Evolutionary conservation across 2,888 invertebrate genomes (phyloP).

Genomic region (Lithophane leautieri): DNA sequence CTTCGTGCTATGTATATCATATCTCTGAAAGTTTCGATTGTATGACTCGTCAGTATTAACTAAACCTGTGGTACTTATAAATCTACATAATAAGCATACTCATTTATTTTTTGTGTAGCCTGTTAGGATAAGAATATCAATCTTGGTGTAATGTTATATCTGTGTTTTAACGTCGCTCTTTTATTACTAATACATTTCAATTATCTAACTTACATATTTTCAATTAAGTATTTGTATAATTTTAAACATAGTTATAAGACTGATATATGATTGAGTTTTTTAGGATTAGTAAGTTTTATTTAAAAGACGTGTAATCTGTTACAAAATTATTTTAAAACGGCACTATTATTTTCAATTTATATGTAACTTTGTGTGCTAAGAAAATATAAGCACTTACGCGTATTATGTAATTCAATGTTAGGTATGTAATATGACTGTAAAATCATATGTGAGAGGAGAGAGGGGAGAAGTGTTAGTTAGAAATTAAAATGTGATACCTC

Average conservation of each 20-base stretch:
- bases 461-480: conserved; percentile 69
- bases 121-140: conserved; percentile 82
- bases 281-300: conserved; percentile 69
- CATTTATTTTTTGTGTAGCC: conserved; percentile 80
- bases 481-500: conserved; percentile 81
- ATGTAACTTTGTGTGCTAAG: conserved; percentile 74
- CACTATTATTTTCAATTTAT: conserved; percentile 78
- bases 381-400: conserved; percentile 66
- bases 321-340: conserved; percentile 76
- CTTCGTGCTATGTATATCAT: conserved; percentile 79
- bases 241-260: conserved; percentile 87
- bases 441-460: conserved; percentile 60
- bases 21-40: conserved; percentile 84
- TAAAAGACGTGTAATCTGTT: conserved; percentile 62
- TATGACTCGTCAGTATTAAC: conserved; percentile 88
- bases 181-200: conserved; percentile 71
- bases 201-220: conserved; percentile 68
- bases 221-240: conserved; percentile 74
- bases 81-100: conserved; percentile 78
- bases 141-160: conserved; percentile 62
- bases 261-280: conserved; percentile 84
- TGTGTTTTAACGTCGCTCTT: conserved; percentile 73
- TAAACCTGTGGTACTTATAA: conserved; percentile 84
- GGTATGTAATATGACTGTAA: conserved; percentile 70
- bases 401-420: conserved; percentile 75